Evolutionary conservation across 2,113 vertebrate genomes (phyloP).

Genomic region (Lycocorax pyrrhopterus): DNA sequence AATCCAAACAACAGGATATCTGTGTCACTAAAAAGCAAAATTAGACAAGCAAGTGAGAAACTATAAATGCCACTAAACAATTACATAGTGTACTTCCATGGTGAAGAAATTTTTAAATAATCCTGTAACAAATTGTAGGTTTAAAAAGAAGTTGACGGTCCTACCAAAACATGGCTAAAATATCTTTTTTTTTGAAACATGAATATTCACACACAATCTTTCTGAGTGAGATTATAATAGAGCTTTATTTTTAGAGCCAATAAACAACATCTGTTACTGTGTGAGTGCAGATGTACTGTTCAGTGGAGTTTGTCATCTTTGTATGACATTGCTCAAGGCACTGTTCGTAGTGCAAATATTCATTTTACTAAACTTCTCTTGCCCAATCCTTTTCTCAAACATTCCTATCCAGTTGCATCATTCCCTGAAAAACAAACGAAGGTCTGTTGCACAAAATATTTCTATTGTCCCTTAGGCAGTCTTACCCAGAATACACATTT

Average conservation of each 20-base stretch:
- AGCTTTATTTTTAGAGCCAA: neutral
- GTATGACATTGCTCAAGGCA: neutral
- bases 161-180: neutral
- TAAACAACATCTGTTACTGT: neutral
- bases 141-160: neutral
- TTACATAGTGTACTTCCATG: neutral
- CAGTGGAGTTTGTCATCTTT: neutral
- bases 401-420: neutral
- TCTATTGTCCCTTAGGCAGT: neutral
- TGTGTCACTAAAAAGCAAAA: neutral
- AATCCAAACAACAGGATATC: neutral
- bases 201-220: neutral
- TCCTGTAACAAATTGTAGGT: neutral
- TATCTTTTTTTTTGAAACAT: neutral
- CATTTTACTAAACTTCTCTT: neutral
- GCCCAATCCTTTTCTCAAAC: neutral
- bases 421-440: neutral
- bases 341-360: neutral
- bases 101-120: neutral
- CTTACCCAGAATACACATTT: neutral
- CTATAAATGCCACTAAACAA: neutral
- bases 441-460: neutral
- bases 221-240: neutral
- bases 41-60: neutral
- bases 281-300: neutral